Base-by-base conservation (phyloP, 2,888 invertebrate genomes). In the Drosophila recens region DNA sequence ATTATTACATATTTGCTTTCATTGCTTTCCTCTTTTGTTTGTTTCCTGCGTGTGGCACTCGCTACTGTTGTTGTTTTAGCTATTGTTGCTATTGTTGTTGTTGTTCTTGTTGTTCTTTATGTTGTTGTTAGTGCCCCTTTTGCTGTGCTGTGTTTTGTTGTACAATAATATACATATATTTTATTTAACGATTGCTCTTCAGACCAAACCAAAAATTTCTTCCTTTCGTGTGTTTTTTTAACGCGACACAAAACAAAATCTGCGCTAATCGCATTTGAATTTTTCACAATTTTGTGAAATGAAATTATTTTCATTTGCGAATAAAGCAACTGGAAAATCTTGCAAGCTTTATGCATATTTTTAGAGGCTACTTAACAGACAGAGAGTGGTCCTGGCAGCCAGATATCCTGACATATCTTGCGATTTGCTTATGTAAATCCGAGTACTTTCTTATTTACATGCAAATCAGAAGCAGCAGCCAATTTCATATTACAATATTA, bases 211-310 rank as follows among this genome's bases (percentile, higher is more conserved):
- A 27, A 54, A 66, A 66, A 48, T 48, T 51, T 43, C 20, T n/a
- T 56, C 34, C 46, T 45, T 23, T 13, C 23, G 45, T 17, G 36
- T 27, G n/a, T 48, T 40, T 62, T 17, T 4, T 15, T 43, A 36
- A 43, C 17, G 56, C 30, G 30, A 15, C 56, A 42, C 64, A 66
- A 70, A 64, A 71, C 69, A 78, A 87, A 79, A 84, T 80, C 79
- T 63, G 54, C 72, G 79, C 75, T 83, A 84, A 84, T 86, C 86
- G 77, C 77, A 86, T 86, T 84, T 79, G 67, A 76, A 85, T 75
- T 75, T 80, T 68, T 54, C 51, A 61, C 43, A 57, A 61, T 76
- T 43, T 45, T 20, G 46, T 43, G 33, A 70, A 70, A 67, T 61
- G 69, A 57, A 74, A 62, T 58, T 61, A 42, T 57, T 59, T 57